phyloP scores from a whole-genome alignment of 2,888 invertebrate species.

The Epirrhoe alternata region DNA sequence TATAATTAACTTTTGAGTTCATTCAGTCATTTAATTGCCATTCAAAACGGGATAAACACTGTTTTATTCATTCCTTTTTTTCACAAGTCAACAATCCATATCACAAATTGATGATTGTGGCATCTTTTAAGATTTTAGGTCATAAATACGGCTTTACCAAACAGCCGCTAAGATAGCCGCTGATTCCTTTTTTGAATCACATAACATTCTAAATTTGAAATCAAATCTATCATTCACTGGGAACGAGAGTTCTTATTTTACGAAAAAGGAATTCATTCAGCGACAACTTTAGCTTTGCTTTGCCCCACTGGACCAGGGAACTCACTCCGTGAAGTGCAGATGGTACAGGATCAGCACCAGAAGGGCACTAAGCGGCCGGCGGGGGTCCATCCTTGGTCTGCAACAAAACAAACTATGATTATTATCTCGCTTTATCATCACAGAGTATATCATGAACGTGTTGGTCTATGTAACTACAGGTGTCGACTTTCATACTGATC shows the following conservation, averaged over 20 bases:
- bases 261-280: not conserved
- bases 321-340: constrained; percentile 80
- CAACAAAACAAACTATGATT: constrained; percentile 48
- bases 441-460: no score
- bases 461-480: no score
- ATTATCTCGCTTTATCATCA: no score
- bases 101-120: no score
- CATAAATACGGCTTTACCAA: constrained; percentile 2
- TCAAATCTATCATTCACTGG: no score
- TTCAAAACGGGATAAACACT: no score
- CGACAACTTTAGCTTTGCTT: not conserved
- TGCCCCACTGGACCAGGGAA: constrained; percentile 38
- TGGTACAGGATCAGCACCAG: constrained; percentile 69
- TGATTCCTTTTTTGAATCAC: not conserved
- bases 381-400: constrained; percentile 75
- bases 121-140: not conserved
- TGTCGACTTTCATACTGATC: no score
- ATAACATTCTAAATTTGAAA: not conserved
- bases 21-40: no score
- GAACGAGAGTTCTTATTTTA: not conserved
- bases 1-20: no score
- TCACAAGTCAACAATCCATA: no score
- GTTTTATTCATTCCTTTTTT: no score
- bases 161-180: not conserved
- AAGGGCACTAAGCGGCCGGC: constrained; percentile 70